A percentile compares a stretch with the other conserved stretches of the same genome.
phyloP scores from a whole-genome alignment of 2,113 vertebrate genomes.

The Epinephelus lanceolatus region DNA sequence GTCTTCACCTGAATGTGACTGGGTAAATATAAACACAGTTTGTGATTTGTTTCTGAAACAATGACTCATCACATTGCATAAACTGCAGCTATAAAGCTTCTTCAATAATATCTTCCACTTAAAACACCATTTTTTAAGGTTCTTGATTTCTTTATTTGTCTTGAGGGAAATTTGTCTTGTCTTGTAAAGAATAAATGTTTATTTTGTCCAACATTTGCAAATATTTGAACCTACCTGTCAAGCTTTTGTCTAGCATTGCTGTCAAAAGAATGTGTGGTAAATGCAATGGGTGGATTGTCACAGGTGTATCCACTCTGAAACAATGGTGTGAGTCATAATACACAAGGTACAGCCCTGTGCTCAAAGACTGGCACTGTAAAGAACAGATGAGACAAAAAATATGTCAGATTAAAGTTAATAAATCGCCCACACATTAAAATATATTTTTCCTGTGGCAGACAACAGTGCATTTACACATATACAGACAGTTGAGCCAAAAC shows the following conservation, averaged over 20 bases:
- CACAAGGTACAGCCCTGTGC: conserved; percentile 39
- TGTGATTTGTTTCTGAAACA: conserved; percentile 6
- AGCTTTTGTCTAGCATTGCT: conserved; percentile 16
- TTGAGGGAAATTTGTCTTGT: too few relatives aligned
- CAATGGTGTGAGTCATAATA: conserved; percentile 59
- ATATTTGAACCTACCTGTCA: neutral
- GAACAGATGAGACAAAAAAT: neutral
- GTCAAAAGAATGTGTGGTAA: conserved; percentile 17
- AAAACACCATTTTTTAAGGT: neutral
- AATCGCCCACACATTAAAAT: neutral
- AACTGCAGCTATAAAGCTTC: neutral
- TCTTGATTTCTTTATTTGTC: too few relatives aligned
- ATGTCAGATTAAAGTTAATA: conserved; percentile 5
- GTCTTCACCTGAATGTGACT: conserved; percentile 6
- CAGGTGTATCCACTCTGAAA: conserved; percentile 20
- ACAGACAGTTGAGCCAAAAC: neutral
- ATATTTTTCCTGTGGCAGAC: neutral
- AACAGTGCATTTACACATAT: neutral
- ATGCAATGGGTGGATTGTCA: conserved; percentile 29
- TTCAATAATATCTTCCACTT: neutral
- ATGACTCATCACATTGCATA: conserved; percentile 1
- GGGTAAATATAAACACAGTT: neutral
- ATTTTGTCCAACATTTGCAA: neutral
- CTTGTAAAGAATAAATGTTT: conserved; percentile 3
- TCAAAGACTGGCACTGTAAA: conserved; percentile 1